Evolutionary conservation across 2,888 invertebrate species (phyloP).

Genomic region (Apomyelois bistriatella): DNA sequence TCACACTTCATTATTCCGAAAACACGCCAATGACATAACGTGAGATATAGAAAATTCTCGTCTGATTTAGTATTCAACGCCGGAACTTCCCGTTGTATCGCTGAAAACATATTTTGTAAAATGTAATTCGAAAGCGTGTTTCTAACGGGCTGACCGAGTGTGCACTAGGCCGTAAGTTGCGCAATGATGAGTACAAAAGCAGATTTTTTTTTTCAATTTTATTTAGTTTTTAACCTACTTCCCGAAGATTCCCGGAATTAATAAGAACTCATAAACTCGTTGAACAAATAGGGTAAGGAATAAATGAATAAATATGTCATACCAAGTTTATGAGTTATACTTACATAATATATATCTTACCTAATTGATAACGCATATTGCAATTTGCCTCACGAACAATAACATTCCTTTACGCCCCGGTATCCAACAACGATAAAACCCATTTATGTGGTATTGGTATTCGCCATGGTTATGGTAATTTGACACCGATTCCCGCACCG

Average conservation of each 20-base stretch:
- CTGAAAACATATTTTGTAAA: slow-evolving; percentile 6
- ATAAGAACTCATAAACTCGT: no score
- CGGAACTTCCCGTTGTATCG: slow-evolving; percentile 5
- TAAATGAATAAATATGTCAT: no score
- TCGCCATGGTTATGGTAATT: not conserved
- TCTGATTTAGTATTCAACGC: slow-evolving; percentile 1
- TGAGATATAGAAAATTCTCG: not conserved
- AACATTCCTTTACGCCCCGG: no score
- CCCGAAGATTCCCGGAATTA: no score
- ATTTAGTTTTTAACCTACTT: not conserved
- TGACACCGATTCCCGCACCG: slow-evolving; percentile 1
- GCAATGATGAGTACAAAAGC: slow-evolving; percentile 3
- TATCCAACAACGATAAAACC: not conserved
- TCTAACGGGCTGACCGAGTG: not conserved
- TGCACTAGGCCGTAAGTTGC: slow-evolving; percentile 4
- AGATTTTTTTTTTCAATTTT: not conserved
- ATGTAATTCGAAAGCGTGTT: slow-evolving; percentile 1
- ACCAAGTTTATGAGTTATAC: no score
- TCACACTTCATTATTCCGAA: slow-evolving; percentile 7
- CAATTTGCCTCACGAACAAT: no score
- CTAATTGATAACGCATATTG: no score
- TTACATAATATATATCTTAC: no score
- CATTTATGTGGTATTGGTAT: not conserved
- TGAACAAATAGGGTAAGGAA: no score
- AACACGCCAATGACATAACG: slow-evolving; percentile 5